Evolutionary conservation across 2,113 vertebrate genomes (phyloP).

Genomic region (Chaetodon auriga): DNA sequence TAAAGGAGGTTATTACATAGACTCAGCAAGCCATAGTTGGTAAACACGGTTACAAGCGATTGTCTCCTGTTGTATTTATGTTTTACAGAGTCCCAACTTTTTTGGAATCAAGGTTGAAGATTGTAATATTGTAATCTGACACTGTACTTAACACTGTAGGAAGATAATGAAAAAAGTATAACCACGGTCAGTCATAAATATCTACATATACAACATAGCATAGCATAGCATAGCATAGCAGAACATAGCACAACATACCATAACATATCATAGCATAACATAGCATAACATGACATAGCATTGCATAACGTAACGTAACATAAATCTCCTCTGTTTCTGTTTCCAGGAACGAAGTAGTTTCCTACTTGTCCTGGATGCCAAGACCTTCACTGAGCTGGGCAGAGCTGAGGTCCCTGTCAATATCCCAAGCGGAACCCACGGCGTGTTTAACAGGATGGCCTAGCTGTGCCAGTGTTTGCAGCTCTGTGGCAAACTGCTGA

Average conservation of each 20-base stretch:
- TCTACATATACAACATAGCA: too few species aligned
- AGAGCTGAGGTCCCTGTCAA: conserved; percentile 90
- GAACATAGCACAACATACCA: too few species aligned
- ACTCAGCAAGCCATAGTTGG: too few species aligned
- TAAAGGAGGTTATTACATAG: too few species aligned
- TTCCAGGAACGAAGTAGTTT: conserved; percentile 90
- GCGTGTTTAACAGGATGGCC: conserved; percentile 83
- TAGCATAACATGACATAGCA: too few species aligned
- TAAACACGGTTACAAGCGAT: too few species aligned
- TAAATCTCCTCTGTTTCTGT: conserved; percentile 33
- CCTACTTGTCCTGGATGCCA: conserved; percentile 92
- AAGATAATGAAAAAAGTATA: not conserved
- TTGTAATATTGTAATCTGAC: not conserved
- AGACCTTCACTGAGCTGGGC: conserved; percentile 91
- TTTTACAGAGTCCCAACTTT: too few species aligned
- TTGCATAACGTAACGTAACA: not conserved
- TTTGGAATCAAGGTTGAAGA: not conserved
- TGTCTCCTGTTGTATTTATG: too few species aligned
- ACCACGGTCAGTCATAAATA: not conserved
- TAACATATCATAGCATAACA: too few species aligned
- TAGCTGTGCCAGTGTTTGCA: conserved; percentile 52
- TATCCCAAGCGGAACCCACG: conserved; percentile 93
- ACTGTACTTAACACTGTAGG: not conserved
- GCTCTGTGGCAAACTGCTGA: conserved; percentile 37
- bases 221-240: too few species aligned